Percentiles rank a stretch among this genome's conserved stretches.
These are phyloP conservation scores for Lithosia quadra DNA, from an alignment of 2,888 invertebrate species.

Conservation along the genomic window DNA sequence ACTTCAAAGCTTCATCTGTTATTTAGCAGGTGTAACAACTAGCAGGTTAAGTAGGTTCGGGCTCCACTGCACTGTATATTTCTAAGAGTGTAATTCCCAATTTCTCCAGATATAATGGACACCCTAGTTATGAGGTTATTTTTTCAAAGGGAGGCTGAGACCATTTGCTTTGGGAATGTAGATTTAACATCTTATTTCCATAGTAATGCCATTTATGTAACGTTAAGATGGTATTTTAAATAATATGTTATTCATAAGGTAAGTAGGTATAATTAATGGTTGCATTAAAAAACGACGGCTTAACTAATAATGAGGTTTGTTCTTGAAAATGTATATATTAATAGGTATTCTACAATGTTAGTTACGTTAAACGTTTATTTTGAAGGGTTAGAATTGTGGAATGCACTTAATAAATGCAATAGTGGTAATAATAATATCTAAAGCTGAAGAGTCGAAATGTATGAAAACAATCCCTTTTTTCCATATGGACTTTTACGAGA, in stretches of 20 bases:
- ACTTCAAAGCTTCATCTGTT: too few species aligned
- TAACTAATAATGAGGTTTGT: background rate
- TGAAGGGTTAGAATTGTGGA: too few species aligned
- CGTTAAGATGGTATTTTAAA: constrained; percentile 48
- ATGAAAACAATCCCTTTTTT: too few species aligned
- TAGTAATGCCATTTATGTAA: constrained; percentile 42
- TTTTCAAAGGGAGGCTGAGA: constrained; percentile 42
- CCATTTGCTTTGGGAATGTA: constrained; percentile 46
- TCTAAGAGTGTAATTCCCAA: background rate
- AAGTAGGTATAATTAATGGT: constrained; percentile 38
- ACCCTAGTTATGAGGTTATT: constrained; percentile 46
- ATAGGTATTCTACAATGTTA: too few species aligned
- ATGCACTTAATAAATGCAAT: too few species aligned
- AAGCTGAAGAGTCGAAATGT: too few species aligned
- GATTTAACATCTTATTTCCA: constrained; percentile 49
- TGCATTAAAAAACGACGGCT: background rate
- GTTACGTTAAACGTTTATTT: too few species aligned
- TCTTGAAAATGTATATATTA: background rate
- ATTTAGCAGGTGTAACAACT: too few species aligned
- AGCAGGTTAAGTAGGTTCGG: too few species aligned
- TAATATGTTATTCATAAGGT: constrained; percentile 40
- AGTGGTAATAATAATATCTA: too few species aligned
- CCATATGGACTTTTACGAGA: too few species aligned
- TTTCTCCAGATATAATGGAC: constrained; percentile 3
- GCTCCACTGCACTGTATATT: too few species aligned